Base-by-base conservation (phyloP, 2,888 invertebrate species). In the Girardia tigrina region DNA sequence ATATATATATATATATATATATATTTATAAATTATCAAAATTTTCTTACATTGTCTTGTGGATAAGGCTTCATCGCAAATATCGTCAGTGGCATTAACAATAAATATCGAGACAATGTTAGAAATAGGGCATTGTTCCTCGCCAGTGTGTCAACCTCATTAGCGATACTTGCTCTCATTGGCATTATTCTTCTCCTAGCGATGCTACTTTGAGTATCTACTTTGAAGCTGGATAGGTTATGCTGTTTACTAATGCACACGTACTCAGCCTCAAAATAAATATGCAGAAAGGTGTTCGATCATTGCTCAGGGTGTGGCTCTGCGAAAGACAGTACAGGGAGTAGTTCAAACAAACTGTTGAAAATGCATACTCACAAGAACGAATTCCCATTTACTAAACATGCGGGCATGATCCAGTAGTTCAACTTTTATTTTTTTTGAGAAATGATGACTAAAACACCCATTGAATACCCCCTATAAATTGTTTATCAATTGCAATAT, bases 281-380 rank as follows among this genome's bases (percentile, higher is more conserved):
- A 56, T 56, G 56, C 56, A 56, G 56, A 56, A 56, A 56, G 56
- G 56, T 56, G 56, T 56, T 56, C 56, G 56, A 56, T 56, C 56
- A 56, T 56, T 56, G 23, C 23, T 56, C n/a, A 56, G 56, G 56
- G 56, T 56, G 56, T 56, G 56, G 56, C 56, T 12, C 23, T 4
- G 56, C 23, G 56, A 56, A 56, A 56, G 56, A 56, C 56, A 56
- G 56, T 56, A 56, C 56, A 56, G 56, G 56, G 8, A 56, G 56
- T 56, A 56, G n/a, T 56, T 56, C 56, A 56, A 56, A 56, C 56
- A 56, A 56, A 56, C 56, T 56, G 56, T 56, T 56, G 56, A n/a
- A n/a, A 56, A 8, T 12, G 23, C 56, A 56, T n/a, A 56, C n/a
- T 20, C 56, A 56, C 56, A n/a, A n/a, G n/a, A n/a, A n/a, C n/a